Evolutionary conservation across 2,113 vertebrate genomes (phyloP).

Genomic region (Vimba vimba): DNA sequence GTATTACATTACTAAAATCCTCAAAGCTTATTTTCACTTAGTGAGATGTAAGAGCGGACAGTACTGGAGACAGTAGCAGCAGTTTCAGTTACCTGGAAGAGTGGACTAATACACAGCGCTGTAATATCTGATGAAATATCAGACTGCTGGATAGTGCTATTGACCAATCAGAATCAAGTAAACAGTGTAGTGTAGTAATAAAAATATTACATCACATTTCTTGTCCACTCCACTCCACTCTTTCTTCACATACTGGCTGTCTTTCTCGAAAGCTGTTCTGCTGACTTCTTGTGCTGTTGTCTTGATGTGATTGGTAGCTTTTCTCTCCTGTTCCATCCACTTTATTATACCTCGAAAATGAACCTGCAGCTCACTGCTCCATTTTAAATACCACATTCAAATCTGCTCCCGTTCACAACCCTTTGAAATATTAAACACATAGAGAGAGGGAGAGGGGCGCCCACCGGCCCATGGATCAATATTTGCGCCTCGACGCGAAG

Average conservation of each 20-base stretch:
- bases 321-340: neutral
- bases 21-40: too few relatives aligned
- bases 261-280: conserved; percentile 16
- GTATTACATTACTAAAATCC: neutral
- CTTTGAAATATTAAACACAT: conserved; percentile 27
- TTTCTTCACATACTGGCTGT: neutral
- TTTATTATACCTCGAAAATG: neutral
- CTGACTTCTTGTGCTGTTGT: conserved; percentile 1
- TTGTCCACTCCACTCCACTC: neutral
- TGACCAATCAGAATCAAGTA: neutral
- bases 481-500: conserved; percentile 6
- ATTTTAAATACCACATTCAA: conserved; percentile 14
- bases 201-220: conserved; percentile 10
- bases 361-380: neutral
- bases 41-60: too few relatives aligned
- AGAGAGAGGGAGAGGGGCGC: neutral
- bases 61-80: neutral
- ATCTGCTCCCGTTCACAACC: neutral
- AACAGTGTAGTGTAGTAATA: neutral
- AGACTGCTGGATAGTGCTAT: neutral
- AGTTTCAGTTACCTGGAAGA: neutral
- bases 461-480: conserved; percentile 23
- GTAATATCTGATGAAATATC: neutral
- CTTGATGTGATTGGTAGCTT: neutral
- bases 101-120: neutral